A percentile compares a stretch with the other conserved stretches of the same genome.
Conservation (phyloP, 2,113 vertebrate species). For the Pterocles orientalis region DNA sequence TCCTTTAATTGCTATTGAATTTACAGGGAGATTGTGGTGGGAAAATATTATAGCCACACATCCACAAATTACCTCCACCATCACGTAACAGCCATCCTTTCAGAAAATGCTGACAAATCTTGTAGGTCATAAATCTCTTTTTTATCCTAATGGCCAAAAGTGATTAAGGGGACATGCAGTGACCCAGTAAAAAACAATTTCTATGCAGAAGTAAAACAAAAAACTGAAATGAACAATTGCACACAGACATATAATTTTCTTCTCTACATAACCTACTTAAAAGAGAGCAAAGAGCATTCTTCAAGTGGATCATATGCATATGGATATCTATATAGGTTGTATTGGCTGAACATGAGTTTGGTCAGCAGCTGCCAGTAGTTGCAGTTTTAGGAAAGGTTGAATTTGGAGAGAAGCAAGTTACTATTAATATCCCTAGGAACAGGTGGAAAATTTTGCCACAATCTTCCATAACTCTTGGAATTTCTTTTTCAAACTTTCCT, state of each 20-base stretch:
- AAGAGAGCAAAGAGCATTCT: neutral
- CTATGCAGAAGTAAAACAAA: neutral
- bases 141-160: neutral
- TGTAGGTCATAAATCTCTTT: neutral
- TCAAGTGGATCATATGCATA: neutral
- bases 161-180: neutral
- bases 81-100: neutral
- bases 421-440: neutral
- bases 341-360: neutral
- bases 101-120: neutral
- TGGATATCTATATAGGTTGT: neutral
- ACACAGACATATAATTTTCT: neutral
- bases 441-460: neutral
- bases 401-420: neutral
- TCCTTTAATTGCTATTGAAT: neutral
- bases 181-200: neutral
- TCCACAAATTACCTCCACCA: neutral
- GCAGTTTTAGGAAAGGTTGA: neutral
- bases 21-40: neutral
- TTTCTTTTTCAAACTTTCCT: neutral
- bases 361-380: constrained; percentile 1
- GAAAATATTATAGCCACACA: neutral
- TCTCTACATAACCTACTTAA: neutral
- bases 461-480: neutral
- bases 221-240: neutral